These are phyloP conservation scores for Vulpes vulpes DNA, from an alignment of 2,113 vertebrate genomes.

Conservation along the genomic window DNA sequence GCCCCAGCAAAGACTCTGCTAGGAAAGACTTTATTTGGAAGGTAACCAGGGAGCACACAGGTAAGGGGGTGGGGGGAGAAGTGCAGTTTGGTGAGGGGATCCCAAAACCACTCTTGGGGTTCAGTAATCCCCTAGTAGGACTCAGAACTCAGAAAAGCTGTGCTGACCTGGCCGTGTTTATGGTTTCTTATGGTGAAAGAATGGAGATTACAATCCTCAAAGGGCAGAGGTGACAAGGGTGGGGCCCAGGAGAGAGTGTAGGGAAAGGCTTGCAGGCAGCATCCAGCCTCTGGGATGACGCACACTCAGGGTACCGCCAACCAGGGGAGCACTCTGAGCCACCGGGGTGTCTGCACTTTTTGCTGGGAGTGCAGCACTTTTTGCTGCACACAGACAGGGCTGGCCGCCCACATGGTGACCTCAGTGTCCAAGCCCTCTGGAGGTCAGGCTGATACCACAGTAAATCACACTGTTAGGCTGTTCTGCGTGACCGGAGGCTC, in stretches of 20 bases:
- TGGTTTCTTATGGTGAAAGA: background rate
- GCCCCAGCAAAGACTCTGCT: background rate
- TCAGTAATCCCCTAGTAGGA: background rate
- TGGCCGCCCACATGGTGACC: background rate
- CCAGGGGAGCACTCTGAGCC: background rate
- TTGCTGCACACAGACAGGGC: rapidly evolving
- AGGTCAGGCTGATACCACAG: background rate
- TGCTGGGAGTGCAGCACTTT: background rate
- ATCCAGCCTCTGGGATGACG: background rate
- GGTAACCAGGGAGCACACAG: background rate
- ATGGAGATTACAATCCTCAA: background rate
- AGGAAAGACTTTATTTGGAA: background rate
- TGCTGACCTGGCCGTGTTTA: rapidly evolving
- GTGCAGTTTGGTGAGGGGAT: background rate
- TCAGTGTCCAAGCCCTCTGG: background rate
- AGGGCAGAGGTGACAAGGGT: background rate
- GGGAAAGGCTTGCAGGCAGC: rapidly evolving
- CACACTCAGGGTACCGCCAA: rapidly evolving
- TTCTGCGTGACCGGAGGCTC: background rate
- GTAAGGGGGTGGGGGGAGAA: no score
- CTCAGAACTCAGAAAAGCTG: background rate
- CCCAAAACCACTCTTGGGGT: background rate
- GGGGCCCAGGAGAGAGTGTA: background rate
- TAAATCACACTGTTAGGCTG: rapidly evolving
- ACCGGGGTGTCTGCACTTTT: background rate